These are phyloP conservation scores for Coreius guichenoti DNA, from an alignment of 2,797 vertebrate species.

Conservation along the genomic window DNA sequence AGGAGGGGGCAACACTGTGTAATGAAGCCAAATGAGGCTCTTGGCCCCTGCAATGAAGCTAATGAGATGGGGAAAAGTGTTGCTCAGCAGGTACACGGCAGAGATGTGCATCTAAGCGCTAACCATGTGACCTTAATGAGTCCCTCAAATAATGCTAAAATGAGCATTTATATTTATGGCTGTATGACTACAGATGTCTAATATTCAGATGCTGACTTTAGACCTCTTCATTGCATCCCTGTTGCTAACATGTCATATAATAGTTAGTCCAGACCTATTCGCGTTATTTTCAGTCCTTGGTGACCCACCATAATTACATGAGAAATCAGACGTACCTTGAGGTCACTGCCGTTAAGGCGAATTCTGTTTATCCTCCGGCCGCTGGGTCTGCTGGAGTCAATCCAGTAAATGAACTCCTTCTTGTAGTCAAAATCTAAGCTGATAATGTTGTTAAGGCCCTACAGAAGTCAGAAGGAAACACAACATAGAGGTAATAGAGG, in stretches of 20 bases:
- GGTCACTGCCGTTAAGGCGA: constrained; percentile 94
- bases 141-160: constrained; percentile 34
- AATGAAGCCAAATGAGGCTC: constrained; percentile 78
- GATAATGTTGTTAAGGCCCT: constrained; percentile 98
- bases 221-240: not conserved
- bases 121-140: constrained; percentile 46
- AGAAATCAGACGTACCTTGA: constrained; percentile 84
- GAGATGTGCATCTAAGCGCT: constrained; percentile 39
- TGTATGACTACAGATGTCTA: constrained; percentile 24
- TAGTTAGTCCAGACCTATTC: not conserved
- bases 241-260: not conserved
- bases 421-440: constrained; percentile 98
- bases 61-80: constrained; percentile 70
- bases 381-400: constrained; percentile 95
- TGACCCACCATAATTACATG: constrained; percentile 1
- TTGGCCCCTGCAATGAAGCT: constrained; percentile 67
- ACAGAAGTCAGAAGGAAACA: constrained; percentile 54
- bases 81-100: constrained; percentile 52
- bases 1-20: constrained; percentile 62
- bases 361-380: constrained; percentile 97
- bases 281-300: not conserved
- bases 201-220: constrained; percentile 18
- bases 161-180: constrained; percentile 23
- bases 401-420: constrained; percentile 98
- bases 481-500: constrained; percentile 11